A percentile compares a stretch with the other conserved stretches of the same genome.
Evolutionary conservation across 2,113 vertebrate species (phyloP).

Genomic region (Gavialis gangeticus): DNA sequence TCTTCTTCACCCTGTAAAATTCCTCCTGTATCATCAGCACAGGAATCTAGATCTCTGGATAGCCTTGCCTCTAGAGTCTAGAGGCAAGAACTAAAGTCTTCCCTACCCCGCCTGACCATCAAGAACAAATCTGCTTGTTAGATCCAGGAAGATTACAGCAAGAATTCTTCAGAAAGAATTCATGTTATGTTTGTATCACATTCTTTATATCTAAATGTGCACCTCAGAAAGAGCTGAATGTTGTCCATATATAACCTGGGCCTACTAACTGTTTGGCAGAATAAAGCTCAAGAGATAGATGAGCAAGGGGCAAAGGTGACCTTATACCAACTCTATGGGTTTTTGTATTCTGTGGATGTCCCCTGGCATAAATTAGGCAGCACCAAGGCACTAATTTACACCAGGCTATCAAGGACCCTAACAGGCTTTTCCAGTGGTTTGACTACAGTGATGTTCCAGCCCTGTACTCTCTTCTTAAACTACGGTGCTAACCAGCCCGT

Average conservation of each 20-base stretch:
- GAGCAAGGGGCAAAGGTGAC: background rate
- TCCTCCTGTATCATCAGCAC: background rate
- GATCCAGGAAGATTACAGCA: background rate
- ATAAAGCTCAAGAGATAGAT: background rate
- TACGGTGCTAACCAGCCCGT: background rate
- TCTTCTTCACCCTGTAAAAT: background rate
- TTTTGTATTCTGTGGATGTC: background rate
- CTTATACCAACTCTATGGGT: background rate
- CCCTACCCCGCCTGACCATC: background rate
- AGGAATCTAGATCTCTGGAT: background rate
- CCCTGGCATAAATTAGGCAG: background rate
- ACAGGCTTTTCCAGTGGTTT: background rate
- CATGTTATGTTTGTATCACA: background rate
- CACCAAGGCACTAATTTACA: background rate
- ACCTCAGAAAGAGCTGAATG: background rate
- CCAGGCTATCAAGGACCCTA: background rate
- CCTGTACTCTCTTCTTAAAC: background rate
- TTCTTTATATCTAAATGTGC: background rate
- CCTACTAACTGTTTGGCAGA: background rate
- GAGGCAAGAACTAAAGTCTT: too few species aligned
- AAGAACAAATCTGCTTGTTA: background rate
- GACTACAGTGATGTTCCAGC: background rate
- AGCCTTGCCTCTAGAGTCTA: background rate
- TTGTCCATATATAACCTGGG: background rate
- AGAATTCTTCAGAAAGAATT: background rate